Percentiles rank a stretch among this genome's conserved stretches.
phyloP scores from a whole-genome alignment of 2,113 vertebrate genomes.

The Oncorhynchus tshawytscha region DNA sequence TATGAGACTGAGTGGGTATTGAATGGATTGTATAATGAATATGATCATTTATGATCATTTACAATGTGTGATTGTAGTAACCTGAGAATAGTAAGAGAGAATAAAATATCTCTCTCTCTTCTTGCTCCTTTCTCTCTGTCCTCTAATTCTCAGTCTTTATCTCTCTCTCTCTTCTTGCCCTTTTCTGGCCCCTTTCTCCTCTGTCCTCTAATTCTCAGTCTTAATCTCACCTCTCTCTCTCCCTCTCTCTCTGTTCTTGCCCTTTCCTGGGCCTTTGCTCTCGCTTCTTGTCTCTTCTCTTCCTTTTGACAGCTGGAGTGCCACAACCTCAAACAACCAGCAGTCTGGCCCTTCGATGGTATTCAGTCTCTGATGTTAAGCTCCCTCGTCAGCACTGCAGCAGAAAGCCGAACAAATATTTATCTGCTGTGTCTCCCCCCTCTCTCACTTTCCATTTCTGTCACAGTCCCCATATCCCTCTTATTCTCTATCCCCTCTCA shows the following conservation, averaged over 20 bases:
- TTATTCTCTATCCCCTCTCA: constrained; percentile 8
- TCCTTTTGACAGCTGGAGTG: constrained; percentile 37
- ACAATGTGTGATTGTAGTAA: background rate
- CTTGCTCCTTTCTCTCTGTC: too few species aligned
- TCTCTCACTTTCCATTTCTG: constrained; percentile 14
- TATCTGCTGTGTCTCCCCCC: constrained; percentile 24
- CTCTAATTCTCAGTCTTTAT: too few species aligned
- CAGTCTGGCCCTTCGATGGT: constrained; percentile 44
- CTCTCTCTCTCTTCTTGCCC: too few species aligned
- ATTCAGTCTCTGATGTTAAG: constrained; percentile 47
- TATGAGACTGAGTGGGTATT: constrained; percentile 2
- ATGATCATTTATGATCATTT: background rate
- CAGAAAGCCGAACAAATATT: constrained; percentile 44
- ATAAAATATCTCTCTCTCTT: too few species aligned
- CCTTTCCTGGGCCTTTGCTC: background rate
- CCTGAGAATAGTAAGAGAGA: background rate
- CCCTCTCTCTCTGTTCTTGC: too few species aligned
- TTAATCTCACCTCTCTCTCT: background rate
- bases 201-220: background rate
- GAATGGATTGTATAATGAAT: background rate
- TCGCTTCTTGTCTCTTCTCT: background rate
- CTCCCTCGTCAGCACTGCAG: constrained; percentile 37
- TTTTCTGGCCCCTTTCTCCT: background rate
- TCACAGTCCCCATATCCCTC: constrained; percentile 5
- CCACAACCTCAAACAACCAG: constrained; percentile 38